These are phyloP conservation scores for Spodoptera litura DNA, from an alignment of 1,140 invertebrate species.

Conservation along the genomic window DNA sequence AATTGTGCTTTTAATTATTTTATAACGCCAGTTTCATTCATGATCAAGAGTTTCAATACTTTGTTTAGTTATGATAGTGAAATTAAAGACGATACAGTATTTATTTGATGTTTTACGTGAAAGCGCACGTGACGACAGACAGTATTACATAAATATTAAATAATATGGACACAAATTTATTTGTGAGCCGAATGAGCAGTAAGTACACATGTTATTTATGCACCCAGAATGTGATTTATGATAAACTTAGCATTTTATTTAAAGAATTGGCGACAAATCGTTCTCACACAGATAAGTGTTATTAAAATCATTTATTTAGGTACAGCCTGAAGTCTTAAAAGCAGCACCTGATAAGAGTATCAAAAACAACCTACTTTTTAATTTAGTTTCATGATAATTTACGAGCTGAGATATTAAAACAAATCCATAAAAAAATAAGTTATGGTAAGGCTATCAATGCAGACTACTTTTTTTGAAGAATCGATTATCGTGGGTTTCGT, in stretches of 20 bases:
- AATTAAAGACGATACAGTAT: conserved; percentile 44
- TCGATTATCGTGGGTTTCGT: too few relatives aligned
- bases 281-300: neutral
- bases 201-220: conserved; percentile 39
- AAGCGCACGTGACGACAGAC: conserved; percentile 52
- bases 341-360: too few relatives aligned
- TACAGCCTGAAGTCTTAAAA: too few relatives aligned
- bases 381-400: too few relatives aligned
- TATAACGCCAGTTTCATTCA: conserved; percentile 44
- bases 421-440: too few relatives aligned
- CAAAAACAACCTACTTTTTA: too few relatives aligned
- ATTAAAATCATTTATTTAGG: neutral
- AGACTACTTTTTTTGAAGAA: too few relatives aligned
- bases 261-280: neutral
- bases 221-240: neutral
- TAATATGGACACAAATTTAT: conserved; percentile 38
- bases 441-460: too few relatives aligned
- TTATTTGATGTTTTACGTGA: conserved; percentile 50
- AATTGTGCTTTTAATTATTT: conserved; percentile 39
- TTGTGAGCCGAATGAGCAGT: conserved; percentile 21
- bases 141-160: conserved; percentile 57
- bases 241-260: conserved; percentile 6
- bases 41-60: conserved; percentile 4
- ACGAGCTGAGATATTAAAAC: too few relatives aligned
- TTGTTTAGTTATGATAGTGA: conserved; percentile 32